phyloP scores from a whole-genome alignment of 2,113 vertebrate genomes.

The Antigone vipio region DNA sequence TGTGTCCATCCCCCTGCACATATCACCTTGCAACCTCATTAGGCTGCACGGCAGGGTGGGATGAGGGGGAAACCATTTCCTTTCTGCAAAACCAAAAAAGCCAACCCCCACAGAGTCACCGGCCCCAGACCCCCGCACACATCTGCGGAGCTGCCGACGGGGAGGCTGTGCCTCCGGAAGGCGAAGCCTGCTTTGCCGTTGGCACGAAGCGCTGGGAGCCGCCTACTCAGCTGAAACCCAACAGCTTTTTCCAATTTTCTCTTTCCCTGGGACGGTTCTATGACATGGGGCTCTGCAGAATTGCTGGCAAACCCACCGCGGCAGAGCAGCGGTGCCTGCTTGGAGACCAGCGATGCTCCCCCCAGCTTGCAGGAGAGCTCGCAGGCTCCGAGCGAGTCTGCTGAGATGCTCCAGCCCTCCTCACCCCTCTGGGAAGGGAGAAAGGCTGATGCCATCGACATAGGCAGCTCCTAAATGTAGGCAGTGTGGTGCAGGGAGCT shows the following conservation, averaged over 20 bases:
- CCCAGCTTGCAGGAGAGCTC: background rate
- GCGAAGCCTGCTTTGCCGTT: slow-evolving; percentile 26
- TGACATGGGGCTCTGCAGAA: slow-evolving; percentile 32
- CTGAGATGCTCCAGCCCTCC: background rate
- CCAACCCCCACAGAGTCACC: background rate
- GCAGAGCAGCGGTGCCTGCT: background rate
- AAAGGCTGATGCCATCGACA: background rate
- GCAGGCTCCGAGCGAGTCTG: fast-evolving
- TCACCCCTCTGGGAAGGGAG: background rate
- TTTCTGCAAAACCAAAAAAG: slow-evolving; percentile 8
- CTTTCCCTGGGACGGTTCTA: slow-evolving; percentile 11
- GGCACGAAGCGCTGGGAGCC: slow-evolving; percentile 35
- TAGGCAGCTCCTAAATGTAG: background rate
- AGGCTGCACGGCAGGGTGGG: background rate
- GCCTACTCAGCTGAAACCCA: slow-evolving; percentile 57
- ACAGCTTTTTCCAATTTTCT: slow-evolving; percentile 66
- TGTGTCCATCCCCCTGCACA: background rate
- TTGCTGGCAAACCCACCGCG: background rate
- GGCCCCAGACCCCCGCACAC: background rate
- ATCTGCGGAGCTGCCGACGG: slow-evolving; percentile 15
- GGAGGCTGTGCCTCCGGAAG: slow-evolving; percentile 58
- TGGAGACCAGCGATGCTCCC: background rate
- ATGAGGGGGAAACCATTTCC: background rate
- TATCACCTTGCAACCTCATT: background rate
- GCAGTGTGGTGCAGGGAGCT: background rate